A percentile compares a stretch with the other conserved stretches of the same genome.
Evolutionary conservation across 2,113 vertebrate genomes (phyloP).

Genomic region (Misgurnus anguillicaudatus): DNA sequence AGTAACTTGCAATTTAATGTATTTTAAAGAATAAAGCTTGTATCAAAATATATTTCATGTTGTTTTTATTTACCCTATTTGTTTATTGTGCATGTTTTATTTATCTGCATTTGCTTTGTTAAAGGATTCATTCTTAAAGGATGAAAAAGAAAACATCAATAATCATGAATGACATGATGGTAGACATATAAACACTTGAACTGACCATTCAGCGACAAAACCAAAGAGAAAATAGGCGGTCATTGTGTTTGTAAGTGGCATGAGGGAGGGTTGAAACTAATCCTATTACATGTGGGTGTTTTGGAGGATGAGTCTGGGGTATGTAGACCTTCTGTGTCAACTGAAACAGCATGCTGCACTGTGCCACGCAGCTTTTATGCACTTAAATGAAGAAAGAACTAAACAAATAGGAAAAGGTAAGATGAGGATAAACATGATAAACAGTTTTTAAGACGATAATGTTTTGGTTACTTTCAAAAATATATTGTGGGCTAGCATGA

Average conservation of each 20-base stretch:
- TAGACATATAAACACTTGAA: constrained; percentile 29
- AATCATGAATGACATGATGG: constrained; percentile 24
- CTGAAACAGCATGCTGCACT: constrained; percentile 17
- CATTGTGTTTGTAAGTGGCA: constrained; percentile 47
- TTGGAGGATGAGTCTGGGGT: constrained; percentile 42
- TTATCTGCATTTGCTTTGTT: constrained; percentile 9
- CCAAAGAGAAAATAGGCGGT: constrained; percentile 34
- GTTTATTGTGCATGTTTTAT: constrained; percentile 1
- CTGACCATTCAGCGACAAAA: constrained; percentile 4
- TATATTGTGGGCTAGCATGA: not conserved
- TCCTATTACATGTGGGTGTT: constrained; percentile 48
- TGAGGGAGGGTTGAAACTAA: constrained; percentile 44
- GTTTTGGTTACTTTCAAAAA: not conserved
- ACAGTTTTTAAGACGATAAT: not conserved
- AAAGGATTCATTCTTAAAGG: not conserved
- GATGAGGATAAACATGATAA: not conserved
- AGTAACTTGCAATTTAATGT: too few species aligned
- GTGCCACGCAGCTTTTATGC: not conserved
- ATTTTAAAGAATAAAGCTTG: too few species aligned
- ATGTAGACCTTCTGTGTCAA: constrained; percentile 29
- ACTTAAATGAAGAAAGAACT: not conserved
- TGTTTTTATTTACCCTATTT: not conserved
- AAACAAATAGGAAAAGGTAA: not conserved
- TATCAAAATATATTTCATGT: too few species aligned
- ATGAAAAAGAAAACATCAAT: constrained; percentile 16